A percentile compares a stretch with the other conserved stretches of the same genome.
phyloP scores from a whole-genome alignment of 2,797 vertebrate species.

The Falco naumanni region DNA sequence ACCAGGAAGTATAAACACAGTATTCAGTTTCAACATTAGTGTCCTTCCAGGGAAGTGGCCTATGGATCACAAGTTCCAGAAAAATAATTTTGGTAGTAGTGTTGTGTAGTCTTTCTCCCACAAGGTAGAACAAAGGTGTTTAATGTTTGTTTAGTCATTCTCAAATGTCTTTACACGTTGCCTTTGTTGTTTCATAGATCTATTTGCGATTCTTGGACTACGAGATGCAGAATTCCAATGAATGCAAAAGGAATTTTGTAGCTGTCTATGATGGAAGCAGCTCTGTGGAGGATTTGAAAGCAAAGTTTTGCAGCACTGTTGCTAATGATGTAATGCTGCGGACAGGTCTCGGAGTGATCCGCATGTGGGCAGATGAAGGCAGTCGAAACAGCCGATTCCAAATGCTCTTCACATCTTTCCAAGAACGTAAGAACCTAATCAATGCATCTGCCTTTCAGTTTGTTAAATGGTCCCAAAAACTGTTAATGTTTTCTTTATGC shows the following conservation, averaged over 20 bases:
- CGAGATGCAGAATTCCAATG: conserved; percentile 99
- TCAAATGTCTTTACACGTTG: not conserved
- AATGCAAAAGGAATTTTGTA: conserved; percentile 98
- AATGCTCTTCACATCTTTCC: conserved; percentile 98
- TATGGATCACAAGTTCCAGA: not conserved
- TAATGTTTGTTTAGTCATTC: not conserved
- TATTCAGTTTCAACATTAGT: not conserved
- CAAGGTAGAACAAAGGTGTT: not conserved
- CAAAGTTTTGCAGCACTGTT: conserved; percentile 98
- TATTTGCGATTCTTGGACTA: conserved; percentile 98
- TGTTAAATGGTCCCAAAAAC: not conserved
- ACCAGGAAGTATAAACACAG: not conserved
- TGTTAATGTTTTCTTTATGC: not conserved
- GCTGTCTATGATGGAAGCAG: conserved; percentile 97
- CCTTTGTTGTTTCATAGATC: conserved; percentile 82
- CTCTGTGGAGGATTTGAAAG: conserved; percentile 95
- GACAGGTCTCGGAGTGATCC: conserved; percentile 92
- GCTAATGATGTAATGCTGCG: conserved; percentile 97
- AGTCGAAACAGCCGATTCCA: conserved; percentile 94
- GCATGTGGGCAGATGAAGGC: conserved; percentile 98
- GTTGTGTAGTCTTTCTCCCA: not conserved
- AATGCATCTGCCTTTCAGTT: not conserved
- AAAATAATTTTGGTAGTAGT: not conserved
- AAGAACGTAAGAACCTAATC: conserved; percentile 90
- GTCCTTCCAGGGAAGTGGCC: not conserved